Percentiles rank a stretch among this genome's conserved stretches.
These are phyloP conservation scores for Campylomormyrus tamandua DNA, from an alignment of 2,113 vertebrate genomes.

Conservation along the genomic window DNA sequence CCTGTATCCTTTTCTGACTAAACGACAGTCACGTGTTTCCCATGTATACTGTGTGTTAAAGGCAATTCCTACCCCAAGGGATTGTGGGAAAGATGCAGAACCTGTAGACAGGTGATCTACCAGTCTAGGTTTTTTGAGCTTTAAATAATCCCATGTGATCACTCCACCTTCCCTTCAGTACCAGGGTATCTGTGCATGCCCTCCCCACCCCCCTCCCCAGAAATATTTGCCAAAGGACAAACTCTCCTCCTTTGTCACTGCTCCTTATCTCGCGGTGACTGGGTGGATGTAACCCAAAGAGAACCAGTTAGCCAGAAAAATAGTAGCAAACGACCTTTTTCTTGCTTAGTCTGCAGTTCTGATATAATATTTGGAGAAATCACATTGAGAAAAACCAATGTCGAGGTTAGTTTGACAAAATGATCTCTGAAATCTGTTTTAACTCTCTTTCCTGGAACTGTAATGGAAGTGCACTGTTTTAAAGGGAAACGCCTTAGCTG, in stretches of 20 bases:
- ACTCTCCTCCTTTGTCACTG: neutral
- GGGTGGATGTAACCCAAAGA: neutral
- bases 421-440: neutral
- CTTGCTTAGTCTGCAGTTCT: neutral
- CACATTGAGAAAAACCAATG: neutral
- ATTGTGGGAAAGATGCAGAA: neutral
- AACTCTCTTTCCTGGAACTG: neutral
- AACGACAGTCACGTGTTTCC: neutral
- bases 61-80: neutral
- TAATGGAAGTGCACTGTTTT: constrained; percentile 22
- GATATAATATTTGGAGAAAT: neutral
- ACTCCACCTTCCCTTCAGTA: neutral
- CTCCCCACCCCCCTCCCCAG: neutral
- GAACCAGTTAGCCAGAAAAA: neutral
- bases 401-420: neutral
- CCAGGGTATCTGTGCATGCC: neutral
- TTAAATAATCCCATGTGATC: neutral
- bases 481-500: constrained; percentile 39
- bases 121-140: neutral
- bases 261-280: neutral
- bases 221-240: constrained; percentile 12
- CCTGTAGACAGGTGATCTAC: neutral
- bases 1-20: neutral
- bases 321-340: neutral
- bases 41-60: neutral